Base-by-base conservation (phyloP, 1,140 invertebrate genomes). In the Drosophila sucinea region DNA sequence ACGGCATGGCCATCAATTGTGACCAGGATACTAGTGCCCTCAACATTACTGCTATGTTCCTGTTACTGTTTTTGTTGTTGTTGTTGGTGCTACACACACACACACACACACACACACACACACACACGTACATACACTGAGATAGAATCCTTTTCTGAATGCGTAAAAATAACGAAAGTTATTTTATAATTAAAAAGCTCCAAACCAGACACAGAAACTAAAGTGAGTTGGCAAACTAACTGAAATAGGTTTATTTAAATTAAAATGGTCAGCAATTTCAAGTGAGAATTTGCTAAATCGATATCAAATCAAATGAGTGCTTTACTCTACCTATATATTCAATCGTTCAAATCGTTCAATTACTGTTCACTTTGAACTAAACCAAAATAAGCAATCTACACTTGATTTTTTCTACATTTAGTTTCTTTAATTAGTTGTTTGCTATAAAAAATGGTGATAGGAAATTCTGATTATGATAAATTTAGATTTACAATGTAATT, bases 141-240 rank as follows among this genome's bases (percentile, higher is more conserved):
- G 5, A 23, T 7, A 25, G 23, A 25, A 51, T 51, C 23, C 44
- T 10, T 27, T 51, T 51, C 11, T 27, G 44, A 2, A 51, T 51
- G 8, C 2, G 6, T 7, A 51, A 51, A 51, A 51, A 51, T 51
- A 51, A 27, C 23, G n/a, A 77, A 77, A 79, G 84, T 87, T 87
- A 89, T 86, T 87, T 89, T 87, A 89, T 87, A 89, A 87, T 89
- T 89, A 89, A 80, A 87, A 87, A 72, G 62, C 23, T 51, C 44
- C 44, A 27, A 51, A 51, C 44, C 44, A 51, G 44, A 51, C 44
- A 51, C 44, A 27, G 44, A 27, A 7, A 51, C 44, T 51, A 8
- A 25, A 47, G 17, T 6, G 4, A 25, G 23, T 47, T 47, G 44
- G 7, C 5, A 47, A 47, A 47, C 44, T 51, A 51, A 51, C 44